phyloP scores from a whole-genome alignment of 1,140 invertebrate species.

The Listronotus bonariensis region DNA sequence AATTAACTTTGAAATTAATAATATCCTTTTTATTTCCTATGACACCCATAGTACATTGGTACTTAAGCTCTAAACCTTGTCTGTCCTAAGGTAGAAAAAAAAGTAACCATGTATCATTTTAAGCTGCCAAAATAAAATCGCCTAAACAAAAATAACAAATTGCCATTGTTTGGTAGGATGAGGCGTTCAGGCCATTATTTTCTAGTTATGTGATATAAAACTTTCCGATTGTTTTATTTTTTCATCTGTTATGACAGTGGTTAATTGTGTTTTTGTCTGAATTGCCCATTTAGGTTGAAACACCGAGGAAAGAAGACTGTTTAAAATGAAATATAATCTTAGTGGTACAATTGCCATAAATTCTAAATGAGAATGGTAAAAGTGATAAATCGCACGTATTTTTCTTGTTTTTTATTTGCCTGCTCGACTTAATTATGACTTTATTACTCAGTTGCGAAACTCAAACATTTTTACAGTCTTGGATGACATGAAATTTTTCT shows the following conservation, averaged over 20 bases:
- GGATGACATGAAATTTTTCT: no score
- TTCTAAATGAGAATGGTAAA: slow-evolving; percentile 12
- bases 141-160: not conserved
- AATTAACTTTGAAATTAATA: no score
- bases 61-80: no score
- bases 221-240: slow-evolving; percentile 23
- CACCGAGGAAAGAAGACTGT: slow-evolving; percentile 11
- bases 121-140: no score
- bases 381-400: slow-evolving; percentile 27
- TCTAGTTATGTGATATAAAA: slow-evolving; percentile 12
- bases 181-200: no score
- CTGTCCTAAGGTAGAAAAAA: no score
- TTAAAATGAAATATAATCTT: slow-evolving; percentile 30
- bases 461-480: no score
- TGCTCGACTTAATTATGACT: slow-evolving; percentile 7
- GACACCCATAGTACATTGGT: no score
- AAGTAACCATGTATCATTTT: no score
- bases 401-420: slow-evolving; percentile 15
- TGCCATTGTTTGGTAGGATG: not conserved
- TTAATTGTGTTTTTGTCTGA: slow-evolving; percentile 29
- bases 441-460: slow-evolving; percentile 12
- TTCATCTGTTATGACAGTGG: slow-evolving; percentile 27
- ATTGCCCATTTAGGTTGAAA: slow-evolving; percentile 26
- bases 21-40: no score
- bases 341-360: slow-evolving; percentile 11